Evolutionary conservation across 2,888 invertebrate genomes (phyloP), one percentile per base, ranked within the genome.

Genomic region (Erannis defoliaria): DNA sequence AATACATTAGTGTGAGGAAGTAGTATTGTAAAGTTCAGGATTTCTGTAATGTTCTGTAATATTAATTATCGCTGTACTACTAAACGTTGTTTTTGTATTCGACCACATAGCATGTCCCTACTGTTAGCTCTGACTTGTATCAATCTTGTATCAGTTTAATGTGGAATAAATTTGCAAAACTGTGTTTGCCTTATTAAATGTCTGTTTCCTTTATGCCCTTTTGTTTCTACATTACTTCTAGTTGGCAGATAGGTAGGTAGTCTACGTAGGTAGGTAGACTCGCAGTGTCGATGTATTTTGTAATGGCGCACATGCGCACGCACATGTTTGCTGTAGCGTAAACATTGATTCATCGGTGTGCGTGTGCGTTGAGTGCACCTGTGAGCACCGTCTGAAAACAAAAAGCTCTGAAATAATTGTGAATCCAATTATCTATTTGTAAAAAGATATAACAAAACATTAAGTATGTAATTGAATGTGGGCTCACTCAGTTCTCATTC

Each of bases 81-180:
- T 88, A 86, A 88, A 89, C 82, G 80, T 86, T 82, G 84, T 90
- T 90, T 91, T 90, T 91, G 89, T 91, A 89, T 85, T 88, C 85
- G 82, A 85, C 89, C 89, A 87, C 89, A 84, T 89, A 88, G 88
- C 89, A 90, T 90, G 88, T 82, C 89, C 90, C 78, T 89, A 91
- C 90, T 90, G 88, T 90, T 90, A 91, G 90, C 82, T 89, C 89
- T 86, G 88, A 88, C 89, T 90, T 90, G 88, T 91, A 92, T 89
- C 91, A 89, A 90, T 85, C 89, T 91, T 91, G 90, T 93, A 92
- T 91, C 92, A 93, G 91, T 92, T 90, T 87, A 90, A 88, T 88
- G 90, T 93, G 92, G 91, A 93, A 91, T 93, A 93, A 93, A 93
- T 91, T 92, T 92, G 92, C 91, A 92, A 92, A 93, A 92, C 91